Percentiles rank a stretch among this genome's conserved stretches.
Conservation (phyloP, 2,113 vertebrate genomes). For the Pica pica region DNA sequence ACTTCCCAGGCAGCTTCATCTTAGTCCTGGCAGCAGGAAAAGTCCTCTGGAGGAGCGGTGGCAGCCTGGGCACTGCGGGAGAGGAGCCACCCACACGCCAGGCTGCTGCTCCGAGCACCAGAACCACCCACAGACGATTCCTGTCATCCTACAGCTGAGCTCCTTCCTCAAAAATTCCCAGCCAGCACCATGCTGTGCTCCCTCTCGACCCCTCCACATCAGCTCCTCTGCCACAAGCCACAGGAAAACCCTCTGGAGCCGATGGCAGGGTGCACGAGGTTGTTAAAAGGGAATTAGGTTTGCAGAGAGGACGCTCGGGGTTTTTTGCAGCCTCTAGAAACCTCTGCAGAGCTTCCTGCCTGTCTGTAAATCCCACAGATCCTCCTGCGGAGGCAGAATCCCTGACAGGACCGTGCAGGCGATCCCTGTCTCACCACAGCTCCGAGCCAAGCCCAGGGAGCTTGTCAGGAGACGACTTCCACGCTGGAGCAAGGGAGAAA, state of each 20-base stretch:
- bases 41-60: background rate
- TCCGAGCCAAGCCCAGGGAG: background rate
- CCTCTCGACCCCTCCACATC: fast-evolving
- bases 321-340: background rate
- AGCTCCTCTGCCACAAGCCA: background rate
- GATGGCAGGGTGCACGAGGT: fast-evolving
- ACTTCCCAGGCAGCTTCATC: background rate
- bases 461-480: background rate
- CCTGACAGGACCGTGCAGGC: background rate
- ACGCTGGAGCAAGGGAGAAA: background rate
- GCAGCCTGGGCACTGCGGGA: background rate
- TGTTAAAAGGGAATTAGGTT: background rate
- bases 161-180: background rate
- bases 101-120: background rate
- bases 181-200: fast-evolving
- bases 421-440: background rate
- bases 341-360: background rate
- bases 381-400: background rate
- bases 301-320: fast-evolving
- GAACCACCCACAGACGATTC: fast-evolving
- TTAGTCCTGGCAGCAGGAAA: background rate
- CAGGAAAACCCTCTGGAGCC: background rate
- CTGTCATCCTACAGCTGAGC: background rate
- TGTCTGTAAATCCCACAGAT: background rate
- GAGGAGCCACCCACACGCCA: background rate